A percentile compares a stretch with the other conserved stretches of the same genome.
These are phyloP conservation scores for Sebastes umbrosus DNA, from an alignment of 2,797 vertebrate genomes.

Conservation along the genomic window DNA sequence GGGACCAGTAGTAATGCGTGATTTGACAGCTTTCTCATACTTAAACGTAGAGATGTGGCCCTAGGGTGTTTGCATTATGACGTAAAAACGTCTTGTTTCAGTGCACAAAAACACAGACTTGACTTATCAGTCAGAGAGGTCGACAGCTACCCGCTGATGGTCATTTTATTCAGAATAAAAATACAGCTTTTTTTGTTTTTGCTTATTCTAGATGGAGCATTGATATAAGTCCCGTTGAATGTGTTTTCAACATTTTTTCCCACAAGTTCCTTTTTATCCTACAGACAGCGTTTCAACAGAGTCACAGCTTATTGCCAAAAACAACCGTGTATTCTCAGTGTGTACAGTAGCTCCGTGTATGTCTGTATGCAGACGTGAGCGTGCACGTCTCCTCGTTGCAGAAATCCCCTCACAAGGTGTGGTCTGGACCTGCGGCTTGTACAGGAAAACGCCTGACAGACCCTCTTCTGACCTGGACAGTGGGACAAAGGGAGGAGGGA, in stretches of 20 bases:
- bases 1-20: constrained; percentile 48
- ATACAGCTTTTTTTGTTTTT: constrained; percentile 25
- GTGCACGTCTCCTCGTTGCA: constrained; percentile 33
- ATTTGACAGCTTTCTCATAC: constrained; percentile 67
- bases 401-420: constrained; percentile 77
- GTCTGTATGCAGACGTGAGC: constrained; percentile 14
- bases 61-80: constrained; percentile 37
- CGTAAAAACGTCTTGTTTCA: constrained; percentile 25
- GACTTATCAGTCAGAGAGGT: constrained; percentile 12
- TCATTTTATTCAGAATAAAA: constrained; percentile 40
- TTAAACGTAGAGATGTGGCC: constrained; percentile 33
- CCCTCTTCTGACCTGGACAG: constrained; percentile 78
- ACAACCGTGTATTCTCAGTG: background rate
- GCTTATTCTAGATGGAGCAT: constrained; percentile 42
- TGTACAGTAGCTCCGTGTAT: background rate
- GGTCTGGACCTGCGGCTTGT: constrained; percentile 61
- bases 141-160: background rate
- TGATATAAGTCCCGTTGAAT: constrained; percentile 13
- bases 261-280: constrained; percentile 34
- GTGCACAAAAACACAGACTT: constrained; percentile 27
- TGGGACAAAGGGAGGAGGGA: constrained; percentile 62
- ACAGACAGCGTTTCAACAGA: constrained; percentile 1
- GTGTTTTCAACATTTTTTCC: constrained; percentile 46
- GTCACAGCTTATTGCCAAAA: constrained; percentile 21
- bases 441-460: constrained; percentile 81